phyloP scores from a whole-genome alignment of 1,140 invertebrate genomes.

The Vollenhovia emeryi region DNA sequence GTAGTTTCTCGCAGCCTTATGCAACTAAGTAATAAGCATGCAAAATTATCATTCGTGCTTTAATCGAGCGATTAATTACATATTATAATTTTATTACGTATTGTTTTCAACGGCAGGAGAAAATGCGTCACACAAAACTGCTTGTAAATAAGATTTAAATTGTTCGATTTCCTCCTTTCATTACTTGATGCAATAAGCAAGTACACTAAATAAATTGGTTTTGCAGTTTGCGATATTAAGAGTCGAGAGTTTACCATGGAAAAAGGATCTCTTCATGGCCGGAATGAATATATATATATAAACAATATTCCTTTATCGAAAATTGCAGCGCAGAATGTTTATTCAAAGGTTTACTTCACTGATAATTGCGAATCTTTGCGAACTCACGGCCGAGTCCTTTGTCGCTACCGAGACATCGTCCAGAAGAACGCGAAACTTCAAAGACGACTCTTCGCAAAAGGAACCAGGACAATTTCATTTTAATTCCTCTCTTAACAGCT shows the following conservation, averaged over 20 bases:
- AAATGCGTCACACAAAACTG: neutral
- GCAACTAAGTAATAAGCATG: neutral
- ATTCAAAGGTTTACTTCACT: constrained; percentile 44
- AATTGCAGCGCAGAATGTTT: constrained; percentile 32
- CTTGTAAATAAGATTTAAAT: constrained; percentile 13
- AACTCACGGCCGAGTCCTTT: constrained; percentile 49
- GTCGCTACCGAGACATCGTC: constrained; percentile 43
- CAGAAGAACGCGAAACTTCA: constrained; percentile 52
- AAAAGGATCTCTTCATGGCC: neutral
- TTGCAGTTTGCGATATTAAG: constrained; percentile 11
- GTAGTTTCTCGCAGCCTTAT: neutral
- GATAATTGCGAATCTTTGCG: constrained; percentile 58
- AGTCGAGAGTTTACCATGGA: neutral
- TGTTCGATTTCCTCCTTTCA: neutral
- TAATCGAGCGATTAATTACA: neutral
- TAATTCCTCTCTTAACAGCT: constrained; percentile 64
- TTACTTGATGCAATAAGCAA: neutral
- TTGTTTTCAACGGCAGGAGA: neutral
- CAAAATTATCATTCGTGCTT: neutral
- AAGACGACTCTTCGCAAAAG: constrained; percentile 51
- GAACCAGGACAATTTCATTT: constrained; percentile 53
- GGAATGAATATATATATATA: too few species aligned
- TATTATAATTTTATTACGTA: neutral
- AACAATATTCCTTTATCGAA: constrained; percentile 51
- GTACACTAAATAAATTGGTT: neutral